A percentile compares a stretch with the other conserved stretches of the same genome.
Conservation (phyloP, 64 coral and sea anemone species). For the Montipora efflorescens region DNA sequence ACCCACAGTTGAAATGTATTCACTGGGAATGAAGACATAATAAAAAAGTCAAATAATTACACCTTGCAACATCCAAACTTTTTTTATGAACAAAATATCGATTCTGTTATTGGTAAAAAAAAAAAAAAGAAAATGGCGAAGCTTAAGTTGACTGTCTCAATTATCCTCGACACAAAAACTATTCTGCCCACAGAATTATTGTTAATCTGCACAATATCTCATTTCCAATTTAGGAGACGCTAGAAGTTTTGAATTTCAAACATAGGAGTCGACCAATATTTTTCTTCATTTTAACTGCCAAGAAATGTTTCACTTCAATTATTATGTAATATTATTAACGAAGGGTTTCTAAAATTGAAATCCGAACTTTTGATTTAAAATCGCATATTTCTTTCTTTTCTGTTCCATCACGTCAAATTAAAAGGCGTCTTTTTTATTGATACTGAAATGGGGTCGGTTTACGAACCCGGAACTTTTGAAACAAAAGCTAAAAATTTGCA, state of each 20-base stretch:
- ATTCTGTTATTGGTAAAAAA: too few relatives aligned
- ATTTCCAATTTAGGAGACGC: background rate
- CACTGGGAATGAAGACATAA: too few relatives aligned
- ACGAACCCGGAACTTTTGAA: slow-evolving; percentile 31
- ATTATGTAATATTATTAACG: background rate
- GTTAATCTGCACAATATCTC: slow-evolving; percentile 18
- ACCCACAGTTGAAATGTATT: too few relatives aligned
- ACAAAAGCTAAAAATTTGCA: slow-evolving; percentile 53
- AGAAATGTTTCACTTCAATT: background rate
- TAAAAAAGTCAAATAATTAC: too few relatives aligned
- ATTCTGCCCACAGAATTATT: background rate
- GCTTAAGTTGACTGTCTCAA: slow-evolving; percentile 3
- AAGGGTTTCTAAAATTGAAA: background rate
- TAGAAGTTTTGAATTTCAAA: background rate
- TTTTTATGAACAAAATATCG: too few relatives aligned
- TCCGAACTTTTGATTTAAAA: too few relatives aligned
- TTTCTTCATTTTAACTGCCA: background rate
- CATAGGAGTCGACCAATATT: background rate
- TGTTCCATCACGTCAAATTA: background rate
- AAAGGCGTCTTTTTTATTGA: background rate
- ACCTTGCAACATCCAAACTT: too few relatives aligned
- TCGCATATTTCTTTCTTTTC: too few relatives aligned
- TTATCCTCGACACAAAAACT: slow-evolving; percentile 13
- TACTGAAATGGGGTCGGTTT: slow-evolving; percentile 13
- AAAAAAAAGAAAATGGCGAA: background rate